Conservation (phyloP, 2,797 vertebrate genomes). For the Mus minutoides region DNA sequence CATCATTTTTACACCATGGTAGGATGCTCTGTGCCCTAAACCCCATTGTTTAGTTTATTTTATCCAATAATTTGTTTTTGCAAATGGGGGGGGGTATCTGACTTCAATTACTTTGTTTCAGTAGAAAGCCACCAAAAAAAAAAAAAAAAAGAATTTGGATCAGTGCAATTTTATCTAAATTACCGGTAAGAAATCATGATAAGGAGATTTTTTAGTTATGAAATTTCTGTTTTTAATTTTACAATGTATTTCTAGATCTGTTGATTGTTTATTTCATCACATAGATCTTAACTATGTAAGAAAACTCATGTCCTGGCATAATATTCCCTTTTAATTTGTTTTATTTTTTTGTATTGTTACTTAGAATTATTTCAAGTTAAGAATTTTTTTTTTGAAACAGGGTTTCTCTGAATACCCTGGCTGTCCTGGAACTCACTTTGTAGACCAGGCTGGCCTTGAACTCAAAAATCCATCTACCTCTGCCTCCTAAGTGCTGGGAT, state of each 20-base stretch:
- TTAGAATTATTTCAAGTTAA: slow-evolving; percentile 21
- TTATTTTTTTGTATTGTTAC: not conserved
- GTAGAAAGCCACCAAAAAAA: not conserved
- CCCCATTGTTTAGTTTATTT: not conserved
- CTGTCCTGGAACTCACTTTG: no score
- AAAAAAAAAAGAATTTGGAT: not conserved
- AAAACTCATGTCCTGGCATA: not conserved
- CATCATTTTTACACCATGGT: not conserved
- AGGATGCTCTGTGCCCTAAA: not conserved
- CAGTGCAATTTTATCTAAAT: slow-evolving; percentile 10
- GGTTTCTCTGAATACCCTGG: no score
- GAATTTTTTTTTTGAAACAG: no score
- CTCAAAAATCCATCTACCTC: no score
- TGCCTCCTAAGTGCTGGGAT: no score
- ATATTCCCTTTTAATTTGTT: not conserved
- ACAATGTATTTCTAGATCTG: not conserved
- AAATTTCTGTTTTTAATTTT: not conserved
- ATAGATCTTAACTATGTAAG: slow-evolving; percentile 10
- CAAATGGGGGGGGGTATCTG: not conserved
- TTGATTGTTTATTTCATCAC: not conserved
- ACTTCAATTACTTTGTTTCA: not conserved
- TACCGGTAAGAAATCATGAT: slow-evolving; percentile 4
- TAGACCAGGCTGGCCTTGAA: no score
- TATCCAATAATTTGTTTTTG: not conserved
- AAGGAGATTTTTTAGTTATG: not conserved